These are phyloP conservation scores for Lanistes nyassanus DNA, from an alignment of 1,140 invertebrate species.

Conservation along the genomic window DNA sequence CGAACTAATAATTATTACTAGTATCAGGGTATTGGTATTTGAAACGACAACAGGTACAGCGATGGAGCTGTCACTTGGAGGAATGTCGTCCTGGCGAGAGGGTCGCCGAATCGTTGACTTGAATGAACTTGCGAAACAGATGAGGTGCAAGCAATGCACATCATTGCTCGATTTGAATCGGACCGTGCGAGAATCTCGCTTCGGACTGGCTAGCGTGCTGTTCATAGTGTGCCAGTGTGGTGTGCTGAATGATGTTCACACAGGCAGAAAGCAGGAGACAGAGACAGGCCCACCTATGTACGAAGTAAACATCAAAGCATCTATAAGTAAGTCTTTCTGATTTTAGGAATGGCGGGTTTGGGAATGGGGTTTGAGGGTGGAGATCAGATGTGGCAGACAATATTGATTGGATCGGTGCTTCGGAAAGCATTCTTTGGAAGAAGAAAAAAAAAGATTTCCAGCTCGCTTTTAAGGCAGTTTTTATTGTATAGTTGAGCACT, in stretches of 20 bases:
- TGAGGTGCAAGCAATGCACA: conserved; percentile 18
- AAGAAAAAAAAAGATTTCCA: no score
- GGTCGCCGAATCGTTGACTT: conserved; percentile 10
- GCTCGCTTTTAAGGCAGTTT: no score
- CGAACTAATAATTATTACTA: no score
- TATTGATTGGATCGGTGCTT: no score
- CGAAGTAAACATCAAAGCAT: conserved; percentile 17
- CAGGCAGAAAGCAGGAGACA: conserved; percentile 11
- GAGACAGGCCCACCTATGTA: conserved; percentile 6
- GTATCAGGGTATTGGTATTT: no score
- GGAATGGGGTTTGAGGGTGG: no score
- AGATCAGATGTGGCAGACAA: no score
- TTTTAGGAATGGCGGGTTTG: no score
- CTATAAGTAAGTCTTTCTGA: conserved; percentile 5
- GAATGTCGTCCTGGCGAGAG: not conserved
- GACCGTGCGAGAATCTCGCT: conserved; percentile 2
- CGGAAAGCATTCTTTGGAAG: no score
- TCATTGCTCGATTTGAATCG: conserved; percentile 15
- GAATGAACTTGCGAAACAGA: conserved; percentile 13
- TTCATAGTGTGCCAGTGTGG: conserved; percentile 22
- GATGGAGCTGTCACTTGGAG: conserved; percentile 1
- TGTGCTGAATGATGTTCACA: conserved; percentile 16
- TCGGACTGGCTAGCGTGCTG: conserved; percentile 12
- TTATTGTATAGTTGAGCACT: no score
- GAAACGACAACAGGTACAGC: no score